These are phyloP conservation scores for Asteroscopus sphinx DNA, from an alignment of 2,888 invertebrate species.

Conservation along the genomic window DNA sequence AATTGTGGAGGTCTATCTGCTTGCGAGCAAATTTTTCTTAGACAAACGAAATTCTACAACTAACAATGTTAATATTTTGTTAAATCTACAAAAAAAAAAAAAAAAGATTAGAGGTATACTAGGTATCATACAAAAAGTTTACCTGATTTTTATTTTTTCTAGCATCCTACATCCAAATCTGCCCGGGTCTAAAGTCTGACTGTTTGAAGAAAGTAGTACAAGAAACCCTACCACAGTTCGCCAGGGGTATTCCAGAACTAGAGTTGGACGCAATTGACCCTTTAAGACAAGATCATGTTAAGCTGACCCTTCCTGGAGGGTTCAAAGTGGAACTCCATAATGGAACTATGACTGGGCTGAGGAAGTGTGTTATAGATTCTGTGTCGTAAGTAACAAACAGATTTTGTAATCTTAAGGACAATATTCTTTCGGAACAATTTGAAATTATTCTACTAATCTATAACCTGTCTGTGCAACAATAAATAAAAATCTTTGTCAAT, in stretches of 20 bases:
- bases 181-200: constrained; percentile 69
- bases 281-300: constrained; percentile 59
- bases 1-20: too few species aligned
- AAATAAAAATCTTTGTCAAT: too few species aligned
- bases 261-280: constrained; percentile 72
- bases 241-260: constrained; percentile 73
- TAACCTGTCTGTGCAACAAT: too few species aligned
- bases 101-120: too few species aligned
- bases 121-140: background rate
- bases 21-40: too few species aligned
- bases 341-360: constrained; percentile 73
- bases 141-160: background rate
- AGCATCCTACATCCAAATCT: constrained; percentile 65
- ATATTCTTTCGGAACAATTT: too few species aligned
- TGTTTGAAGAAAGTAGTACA: constrained; percentile 74
- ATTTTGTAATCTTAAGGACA: too few species aligned
- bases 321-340: constrained; percentile 71
- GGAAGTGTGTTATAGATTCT: constrained; percentile 74
- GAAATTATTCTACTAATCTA: too few species aligned
- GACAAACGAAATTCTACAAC: too few species aligned
- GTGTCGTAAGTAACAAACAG: constrained; percentile 63
- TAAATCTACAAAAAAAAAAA: too few species aligned
- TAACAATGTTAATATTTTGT: too few species aligned
- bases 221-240: constrained; percentile 70
- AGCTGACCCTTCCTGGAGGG: constrained; percentile 70